A percentile compares a stretch with the other conserved stretches of the same genome.
phyloP scores from a whole-genome alignment of 1,140 invertebrate genomes.

The Saccostrea glomerata region DNA sequence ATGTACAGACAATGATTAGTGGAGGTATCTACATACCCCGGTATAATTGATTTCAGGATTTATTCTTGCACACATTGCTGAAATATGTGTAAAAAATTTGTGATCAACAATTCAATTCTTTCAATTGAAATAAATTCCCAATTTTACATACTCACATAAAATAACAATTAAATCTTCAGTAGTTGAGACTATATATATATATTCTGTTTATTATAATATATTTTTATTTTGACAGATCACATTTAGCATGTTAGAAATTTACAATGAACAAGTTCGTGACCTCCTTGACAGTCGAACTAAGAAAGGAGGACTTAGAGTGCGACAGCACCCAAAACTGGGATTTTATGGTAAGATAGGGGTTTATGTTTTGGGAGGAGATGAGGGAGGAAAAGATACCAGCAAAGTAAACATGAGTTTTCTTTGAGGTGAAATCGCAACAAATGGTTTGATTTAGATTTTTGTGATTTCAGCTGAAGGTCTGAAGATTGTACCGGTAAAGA shows the following conservation, averaged over 20 bases:
- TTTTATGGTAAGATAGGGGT: constrained; percentile 82
- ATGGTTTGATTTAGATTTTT: no score
- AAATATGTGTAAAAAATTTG: no score
- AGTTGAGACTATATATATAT: no score
- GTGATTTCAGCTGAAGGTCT: constrained; percentile 81
- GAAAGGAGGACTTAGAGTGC: constrained; percentile 81
- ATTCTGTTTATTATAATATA: no score
- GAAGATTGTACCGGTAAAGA: constrained; percentile 80
- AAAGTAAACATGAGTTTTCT: neutral
- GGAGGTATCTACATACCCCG: no score
- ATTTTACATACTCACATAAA: no score
- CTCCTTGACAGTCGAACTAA: constrained; percentile 79
- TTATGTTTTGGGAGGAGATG: neutral
- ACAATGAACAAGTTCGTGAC: constrained; percentile 84
- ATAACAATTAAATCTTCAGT: no score
- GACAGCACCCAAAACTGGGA: constrained; percentile 84
- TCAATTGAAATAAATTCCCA: no score
- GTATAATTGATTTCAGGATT: no score
- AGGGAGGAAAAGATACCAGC: neutral
- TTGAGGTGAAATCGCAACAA: neutral
- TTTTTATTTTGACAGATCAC: constrained; percentile 77
- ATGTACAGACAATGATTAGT: neutral
- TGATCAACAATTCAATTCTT: no score
- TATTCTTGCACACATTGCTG: no score
- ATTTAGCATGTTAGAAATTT: constrained; percentile 85